These are phyloP conservation scores for Cryptomyrus ogoouensis DNA, from an alignment of 2,113 vertebrate species.

Conservation along the genomic window DNA sequence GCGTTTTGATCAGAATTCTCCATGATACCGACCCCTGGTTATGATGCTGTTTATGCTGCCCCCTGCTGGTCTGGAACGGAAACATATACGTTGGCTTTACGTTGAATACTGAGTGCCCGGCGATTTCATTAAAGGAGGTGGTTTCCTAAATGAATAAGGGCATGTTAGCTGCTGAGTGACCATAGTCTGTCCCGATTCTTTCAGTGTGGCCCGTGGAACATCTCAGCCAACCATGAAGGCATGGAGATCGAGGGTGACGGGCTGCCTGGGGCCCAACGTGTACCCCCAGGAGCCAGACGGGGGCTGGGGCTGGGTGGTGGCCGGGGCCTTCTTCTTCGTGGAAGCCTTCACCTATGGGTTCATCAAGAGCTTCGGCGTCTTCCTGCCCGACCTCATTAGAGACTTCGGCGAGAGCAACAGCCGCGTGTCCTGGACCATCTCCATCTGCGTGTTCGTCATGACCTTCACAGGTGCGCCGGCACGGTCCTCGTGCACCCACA, in stretches of 20 bases:
- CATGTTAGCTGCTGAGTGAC: not conserved
- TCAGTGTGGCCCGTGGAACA: constrained; percentile 1
- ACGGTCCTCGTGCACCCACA: not conserved
- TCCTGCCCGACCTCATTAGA: constrained; percentile 82
- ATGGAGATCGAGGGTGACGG: constrained; percentile 50
- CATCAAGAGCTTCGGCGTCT: constrained; percentile 91
- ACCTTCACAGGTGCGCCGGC: constrained; percentile 75
- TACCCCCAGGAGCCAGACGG: constrained; percentile 87
- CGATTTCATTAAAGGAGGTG: not conserved
- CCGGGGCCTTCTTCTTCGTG: constrained; percentile 81
- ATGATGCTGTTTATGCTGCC: not conserved
- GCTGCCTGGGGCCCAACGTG: constrained; percentile 66
- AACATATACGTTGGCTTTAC: not conserved
- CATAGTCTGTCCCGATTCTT: not conserved
- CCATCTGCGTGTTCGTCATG: constrained; percentile 91
- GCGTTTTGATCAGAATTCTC: not conserved
- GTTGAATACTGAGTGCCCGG: not conserved
- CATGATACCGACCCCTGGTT: not conserved
- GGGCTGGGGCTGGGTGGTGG: constrained; percentile 90
- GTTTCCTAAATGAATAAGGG: not conserved
- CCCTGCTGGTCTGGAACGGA: not conserved
- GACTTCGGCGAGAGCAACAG: constrained; percentile 85
- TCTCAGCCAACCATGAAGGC: constrained; percentile 56
- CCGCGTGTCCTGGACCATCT: constrained; percentile 89
- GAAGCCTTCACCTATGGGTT: constrained; percentile 86